phyloP scores from a whole-genome alignment of 2,888 invertebrate species.

The Erebia epiphron region DNA sequence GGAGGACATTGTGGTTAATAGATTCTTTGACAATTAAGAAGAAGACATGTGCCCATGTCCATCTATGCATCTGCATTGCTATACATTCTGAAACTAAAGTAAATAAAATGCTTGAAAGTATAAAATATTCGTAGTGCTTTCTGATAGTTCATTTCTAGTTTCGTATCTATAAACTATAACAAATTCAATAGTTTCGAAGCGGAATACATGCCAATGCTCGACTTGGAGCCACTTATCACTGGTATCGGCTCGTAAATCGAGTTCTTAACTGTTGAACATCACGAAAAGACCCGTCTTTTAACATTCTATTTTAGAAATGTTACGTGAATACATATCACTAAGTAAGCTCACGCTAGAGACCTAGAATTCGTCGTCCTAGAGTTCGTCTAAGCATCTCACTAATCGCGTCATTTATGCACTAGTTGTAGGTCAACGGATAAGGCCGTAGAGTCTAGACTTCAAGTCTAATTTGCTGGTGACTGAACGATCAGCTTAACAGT shows the following conservation, averaged over 20 bases:
- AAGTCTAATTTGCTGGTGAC: no score
- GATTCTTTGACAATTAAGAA: no score
- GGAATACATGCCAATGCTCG: slow-evolving; percentile 27
- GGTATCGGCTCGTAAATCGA: slow-evolving; percentile 37
- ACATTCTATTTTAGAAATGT: slow-evolving; percentile 35
- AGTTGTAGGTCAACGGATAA: no score
- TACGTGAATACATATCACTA: slow-evolving; percentile 24
- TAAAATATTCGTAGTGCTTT: neutral
- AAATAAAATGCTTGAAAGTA: neutral
- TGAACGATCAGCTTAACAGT: no score
- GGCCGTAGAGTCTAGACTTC: no score
- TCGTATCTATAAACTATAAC: slow-evolving; percentile 16
- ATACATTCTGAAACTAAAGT: neutral
- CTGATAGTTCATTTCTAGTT: slow-evolving; percentile 5
- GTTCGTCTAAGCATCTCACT: neutral
- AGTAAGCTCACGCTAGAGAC: neutral
- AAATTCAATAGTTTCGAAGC: slow-evolving; percentile 22
- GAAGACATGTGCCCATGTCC: no score
- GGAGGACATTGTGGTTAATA: no score
- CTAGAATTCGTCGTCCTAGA: neutral
- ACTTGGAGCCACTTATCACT: slow-evolving; percentile 37
- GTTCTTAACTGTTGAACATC: slow-evolving; percentile 41
- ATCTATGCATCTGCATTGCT: no score
- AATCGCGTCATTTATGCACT: no score
- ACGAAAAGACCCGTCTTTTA: slow-evolving; percentile 35